phyloP scores from a whole-genome alignment of 2,797 vertebrate species.

The Discoglossus pictus region DNA sequence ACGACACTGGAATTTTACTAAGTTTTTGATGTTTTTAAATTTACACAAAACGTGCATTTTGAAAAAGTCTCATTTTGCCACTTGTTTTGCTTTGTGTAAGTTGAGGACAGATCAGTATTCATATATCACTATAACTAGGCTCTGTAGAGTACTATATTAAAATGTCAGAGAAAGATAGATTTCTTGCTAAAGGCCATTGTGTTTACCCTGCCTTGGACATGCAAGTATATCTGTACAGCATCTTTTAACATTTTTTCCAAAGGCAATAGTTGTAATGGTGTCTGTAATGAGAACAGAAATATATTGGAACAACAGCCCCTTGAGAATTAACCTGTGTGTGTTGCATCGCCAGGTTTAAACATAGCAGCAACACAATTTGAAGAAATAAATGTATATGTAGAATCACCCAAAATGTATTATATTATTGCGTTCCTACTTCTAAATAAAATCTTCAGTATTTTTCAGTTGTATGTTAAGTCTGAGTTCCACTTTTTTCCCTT shows the following conservation, averaged over 20 bases:
- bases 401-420: no score
- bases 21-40: no score
- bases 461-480: constrained; percentile 45
- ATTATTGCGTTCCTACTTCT: no score
- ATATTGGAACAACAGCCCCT: background rate
- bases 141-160: background rate
- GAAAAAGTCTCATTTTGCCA: no score
- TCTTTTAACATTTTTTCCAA: background rate
- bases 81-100: no score
- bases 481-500: constrained; percentile 46
- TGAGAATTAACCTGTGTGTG: no score
- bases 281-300: background rate
- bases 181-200: background rate
- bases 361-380: no score
- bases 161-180: background rate
- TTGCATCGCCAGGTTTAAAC: no score
- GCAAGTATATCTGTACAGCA: background rate
- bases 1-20: no score
- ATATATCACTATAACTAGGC: constrained; percentile 1
- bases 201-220: background rate
- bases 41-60: no score
- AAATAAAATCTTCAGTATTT: no score
- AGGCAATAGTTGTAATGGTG: background rate
- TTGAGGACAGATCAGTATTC: background rate
- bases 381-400: no score